Base-by-base conservation (phyloP, 1,140 invertebrate genomes). In the Drosophila tropicalis region DNA sequence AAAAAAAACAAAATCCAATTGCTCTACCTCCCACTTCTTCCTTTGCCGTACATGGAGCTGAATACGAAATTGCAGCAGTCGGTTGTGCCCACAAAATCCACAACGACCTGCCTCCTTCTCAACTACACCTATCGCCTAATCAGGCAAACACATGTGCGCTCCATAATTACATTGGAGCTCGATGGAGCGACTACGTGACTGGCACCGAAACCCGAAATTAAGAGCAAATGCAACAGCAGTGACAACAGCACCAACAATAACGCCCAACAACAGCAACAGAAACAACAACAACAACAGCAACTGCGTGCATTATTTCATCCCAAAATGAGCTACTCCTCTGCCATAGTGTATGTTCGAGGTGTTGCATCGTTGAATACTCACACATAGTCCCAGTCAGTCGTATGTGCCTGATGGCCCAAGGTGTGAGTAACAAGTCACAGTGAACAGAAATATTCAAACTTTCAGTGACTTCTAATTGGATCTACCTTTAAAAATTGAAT, bases 71-170 rank as follows among this genome's bases (percentile, higher is more conserved):
- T 86, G 44, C 44, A 12, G 74, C 44, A 56, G 66, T 15, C 56
- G 60, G 34, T 39, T n/a, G 44, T 40, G 58, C 56, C 40, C 34
- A 13, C 69, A 22, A 40, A 29, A 29, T 29, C 29, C 29, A 29
- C 29, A 29, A 44, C 76, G 76, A 68, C 69, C 66, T 75, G 72
- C 5, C 22, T 5, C 17, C 39, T 34, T n/a, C 10, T 29, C 29
- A 29, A 29, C 63, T 44, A 25, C 80, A 79, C 70, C 70, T 63
- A 72, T 72, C 76, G 80, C 74, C 84, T 90, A 87, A 87, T 89
- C 84, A 89, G 73, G 80, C 85, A 89, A 89, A 89, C 84, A 89
- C 84, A 87, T 89, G 84, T 83, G 84, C 72, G 69, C 85, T 63
- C 73, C 77, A 81, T 89, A 89, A 89, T 89, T 89, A 89, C 85